phyloP scores from a whole-genome alignment of 2,888 invertebrate genomes.

The Unio pictorum region DNA sequence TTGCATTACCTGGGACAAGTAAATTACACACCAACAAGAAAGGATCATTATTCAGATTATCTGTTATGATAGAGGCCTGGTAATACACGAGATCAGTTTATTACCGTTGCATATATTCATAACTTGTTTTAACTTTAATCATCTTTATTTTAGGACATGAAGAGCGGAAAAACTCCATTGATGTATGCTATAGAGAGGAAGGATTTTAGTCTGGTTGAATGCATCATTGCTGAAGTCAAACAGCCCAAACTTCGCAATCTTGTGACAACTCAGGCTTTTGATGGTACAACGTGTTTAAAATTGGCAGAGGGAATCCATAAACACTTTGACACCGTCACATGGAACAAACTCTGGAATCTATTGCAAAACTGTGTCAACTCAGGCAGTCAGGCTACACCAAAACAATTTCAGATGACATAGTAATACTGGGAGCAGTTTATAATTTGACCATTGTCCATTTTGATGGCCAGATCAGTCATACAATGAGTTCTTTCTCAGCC shows the following conservation, averaged over 20 bases:
- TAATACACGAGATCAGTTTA: no score
- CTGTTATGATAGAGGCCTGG: no score
- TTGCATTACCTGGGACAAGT: no score
- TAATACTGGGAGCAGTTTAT: no score
- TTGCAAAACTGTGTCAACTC: slow-evolving; percentile 18
- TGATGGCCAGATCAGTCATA: no score
- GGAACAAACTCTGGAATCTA: slow-evolving; percentile 47
- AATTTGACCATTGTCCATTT: no score
- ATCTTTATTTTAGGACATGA: slow-evolving; percentile 48
- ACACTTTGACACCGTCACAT: slow-evolving; percentile 37
- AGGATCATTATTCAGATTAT: no score
- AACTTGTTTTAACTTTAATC: background rate
- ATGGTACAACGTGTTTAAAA: slow-evolving; percentile 54
- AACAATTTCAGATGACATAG: no score
- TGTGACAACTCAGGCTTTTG: slow-evolving; percentile 55
- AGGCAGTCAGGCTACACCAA: no score
- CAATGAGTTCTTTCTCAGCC: no score
- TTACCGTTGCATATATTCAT: no score
- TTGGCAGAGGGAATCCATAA: slow-evolving; percentile 54
- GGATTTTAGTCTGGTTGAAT: slow-evolving; percentile 49
- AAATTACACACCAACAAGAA: no score
- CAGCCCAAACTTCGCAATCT: slow-evolving; percentile 44
- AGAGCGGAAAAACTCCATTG: slow-evolving; percentile 62
- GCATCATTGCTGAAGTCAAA: slow-evolving; percentile 47
- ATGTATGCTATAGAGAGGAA: slow-evolving; percentile 63